Base-by-base conservation (phyloP, 2,888 invertebrate species). In the Nephrocerus scutellatus region DNA sequence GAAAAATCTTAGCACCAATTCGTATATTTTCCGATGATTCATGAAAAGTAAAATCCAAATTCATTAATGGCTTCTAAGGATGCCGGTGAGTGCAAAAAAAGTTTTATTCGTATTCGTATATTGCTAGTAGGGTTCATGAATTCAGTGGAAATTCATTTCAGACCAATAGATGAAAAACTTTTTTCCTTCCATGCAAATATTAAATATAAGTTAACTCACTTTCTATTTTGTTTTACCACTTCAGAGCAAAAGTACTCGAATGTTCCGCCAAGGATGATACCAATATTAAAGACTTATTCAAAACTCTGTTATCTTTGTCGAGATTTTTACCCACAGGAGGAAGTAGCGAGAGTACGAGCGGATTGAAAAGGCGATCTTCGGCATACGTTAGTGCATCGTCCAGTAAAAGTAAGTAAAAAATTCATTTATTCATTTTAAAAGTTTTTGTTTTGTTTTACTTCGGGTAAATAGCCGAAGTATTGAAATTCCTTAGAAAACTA, bases 251-350 rank as follows among this genome's bases (percentile, higher is more conserved):
- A 65, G 78, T 84, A 30, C 70, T 84, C 55, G 85, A 81, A 64
- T 85, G 81, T 63, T 86, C 83, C 31, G 84, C 84, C 12, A 84
- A 84, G 62, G 82, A 82, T 58, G 83, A 85, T 63, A 76, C 76
- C 57, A 83, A 82, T 63, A 77, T 89, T 47, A 77, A 77, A 55
- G 86, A 88, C 52, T 76, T 88, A 41, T 90, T 90, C 69, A 79
- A 83, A 57, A 78, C 80, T 40, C 77, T 90, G 61, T 74, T 89
- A 46, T 79, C 82, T 24, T 72, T 89, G 37, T 83, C 86, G 36
- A 80, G 80, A 54, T 80, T 84, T 51, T 67, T 82, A 48, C 77
- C 79, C 22, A 73, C 74, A 48, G 77, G 77, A 45, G 63, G 73
- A 38, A 74, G 74, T 51, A 56, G 55, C 50, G 76, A 77, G 30